phyloP scores from a whole-genome alignment of 2,113 vertebrate genomes.

The Macquaria australasica region DNA sequence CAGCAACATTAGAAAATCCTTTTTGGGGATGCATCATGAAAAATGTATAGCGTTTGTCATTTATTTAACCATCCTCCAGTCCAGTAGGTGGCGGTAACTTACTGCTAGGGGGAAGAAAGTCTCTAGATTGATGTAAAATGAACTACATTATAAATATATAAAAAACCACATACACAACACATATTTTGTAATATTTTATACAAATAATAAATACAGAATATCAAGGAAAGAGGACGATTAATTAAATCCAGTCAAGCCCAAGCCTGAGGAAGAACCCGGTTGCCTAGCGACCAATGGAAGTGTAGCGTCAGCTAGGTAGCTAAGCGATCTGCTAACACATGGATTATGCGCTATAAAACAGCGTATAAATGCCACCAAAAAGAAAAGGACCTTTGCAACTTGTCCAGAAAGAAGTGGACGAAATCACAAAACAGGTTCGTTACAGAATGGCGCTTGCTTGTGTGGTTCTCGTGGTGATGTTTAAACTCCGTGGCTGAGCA shows the following conservation, averaged over 20 bases:
- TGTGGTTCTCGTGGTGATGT: background rate
- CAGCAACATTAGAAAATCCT: background rate
- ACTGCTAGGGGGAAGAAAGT: background rate
- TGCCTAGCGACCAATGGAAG: slow-evolving; percentile 70
- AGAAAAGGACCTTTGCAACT: slow-evolving; percentile 79
- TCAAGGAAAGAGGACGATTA: accelerated
- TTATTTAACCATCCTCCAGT: slow-evolving; percentile 1
- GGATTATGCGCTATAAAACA: background rate
- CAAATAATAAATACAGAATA: background rate
- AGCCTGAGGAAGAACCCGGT: slow-evolving; percentile 27
- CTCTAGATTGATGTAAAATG: background rate
- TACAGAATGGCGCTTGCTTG: background rate
- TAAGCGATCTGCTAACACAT: background rate
- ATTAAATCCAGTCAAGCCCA: background rate
- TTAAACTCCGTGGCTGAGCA: background rate
- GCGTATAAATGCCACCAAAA: slow-evolving; percentile 75
- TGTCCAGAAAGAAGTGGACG: slow-evolving; percentile 77
- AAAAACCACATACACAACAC: background rate
- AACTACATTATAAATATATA: background rate
- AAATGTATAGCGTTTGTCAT: background rate
- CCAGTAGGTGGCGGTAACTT: slow-evolving; percentile 46
- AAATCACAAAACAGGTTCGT: slow-evolving; percentile 74
- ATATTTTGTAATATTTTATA: background rate
- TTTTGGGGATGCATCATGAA: background rate
- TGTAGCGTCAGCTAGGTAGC: slow-evolving; percentile 24